Evolutionary conservation across 2,888 invertebrate species (phyloP).

Genomic region (Thera obeliscata): DNA sequence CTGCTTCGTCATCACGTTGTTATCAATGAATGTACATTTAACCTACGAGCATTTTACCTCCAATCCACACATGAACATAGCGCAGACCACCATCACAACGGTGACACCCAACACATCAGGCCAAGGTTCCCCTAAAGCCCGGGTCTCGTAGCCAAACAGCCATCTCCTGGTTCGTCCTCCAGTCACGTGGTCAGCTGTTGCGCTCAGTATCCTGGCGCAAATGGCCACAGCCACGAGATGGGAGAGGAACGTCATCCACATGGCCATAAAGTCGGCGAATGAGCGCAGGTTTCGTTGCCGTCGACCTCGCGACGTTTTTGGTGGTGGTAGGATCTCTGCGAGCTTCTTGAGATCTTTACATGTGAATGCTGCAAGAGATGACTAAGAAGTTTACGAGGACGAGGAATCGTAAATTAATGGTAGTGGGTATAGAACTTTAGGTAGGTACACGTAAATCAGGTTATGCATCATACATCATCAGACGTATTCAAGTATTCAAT

Average conservation of each 20-base stretch:
- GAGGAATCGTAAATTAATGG: too few relatives aligned
- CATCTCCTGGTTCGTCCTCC: slow-evolving; percentile 84
- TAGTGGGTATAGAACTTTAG: too few relatives aligned
- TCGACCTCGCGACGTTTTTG: slow-evolving; percentile 68
- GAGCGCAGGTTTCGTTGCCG: slow-evolving; percentile 78
- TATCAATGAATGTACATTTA: background rate
- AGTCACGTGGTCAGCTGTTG: slow-evolving; percentile 86
- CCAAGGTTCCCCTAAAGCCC: slow-evolving; percentile 86
- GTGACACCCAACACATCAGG: slow-evolving; percentile 86
- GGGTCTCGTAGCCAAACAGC: slow-evolving; percentile 85
- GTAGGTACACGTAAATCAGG: too few relatives aligned
- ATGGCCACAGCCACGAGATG: slow-evolving; percentile 85
- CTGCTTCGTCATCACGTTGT: slow-evolving; percentile 9
- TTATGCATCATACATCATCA: too few relatives aligned
- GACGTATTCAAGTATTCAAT: too few relatives aligned
- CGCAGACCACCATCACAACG: slow-evolving; percentile 85
- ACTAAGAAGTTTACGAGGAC: too few relatives aligned
- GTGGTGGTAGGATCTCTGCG: slow-evolving; percentile 69
- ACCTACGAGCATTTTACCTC: slow-evolving; percentile 57
- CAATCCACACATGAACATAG: slow-evolving; percentile 86
- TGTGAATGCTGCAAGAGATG: slow-evolving; percentile 66
- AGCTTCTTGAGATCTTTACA: slow-evolving; percentile 72
- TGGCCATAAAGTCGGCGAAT: slow-evolving; percentile 82
- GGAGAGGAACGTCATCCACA: slow-evolving; percentile 85
- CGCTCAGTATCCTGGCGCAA: slow-evolving; percentile 85